Base-by-base conservation (phyloP, 2,113 vertebrate genomes). In the Tor tambroides region DNA sequence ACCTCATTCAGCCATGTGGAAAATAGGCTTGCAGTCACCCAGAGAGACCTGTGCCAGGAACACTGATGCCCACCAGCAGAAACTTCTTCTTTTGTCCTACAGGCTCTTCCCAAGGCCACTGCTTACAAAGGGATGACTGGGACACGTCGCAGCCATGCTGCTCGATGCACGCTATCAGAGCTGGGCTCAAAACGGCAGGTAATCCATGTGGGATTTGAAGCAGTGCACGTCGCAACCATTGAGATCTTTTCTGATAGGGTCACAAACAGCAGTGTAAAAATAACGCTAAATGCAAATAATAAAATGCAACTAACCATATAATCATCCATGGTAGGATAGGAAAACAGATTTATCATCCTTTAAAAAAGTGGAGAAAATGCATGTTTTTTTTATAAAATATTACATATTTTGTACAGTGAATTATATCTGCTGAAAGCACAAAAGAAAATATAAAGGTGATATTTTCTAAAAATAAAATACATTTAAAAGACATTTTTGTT, bases 1-100 rank as follows among this genome's bases (percentile, higher is more conserved):
- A 95, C 94, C 96, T 95, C 95, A 93, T 88, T 93, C 94, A 97
- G 94, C 91, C 95, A 95, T 95, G 95, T 95, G 96, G 96, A 98
- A 98, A 98, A 97, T 96, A 95, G 95, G 95, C 91, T 92, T 93
- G 92, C 89, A 94, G 94, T 96, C 94, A 95, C 94, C 92, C 92
- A 85, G 88, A 87, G 93, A 92, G 89, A 94, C 92, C 91, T 94
- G 91, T 90, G 61, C 87, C 81, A 91, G 43, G 43, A 83, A 83
- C 81, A 87, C 41, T 23, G 74, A 85, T 80, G 61, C 46, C 63
- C 43, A 79, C 35, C 76, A 65, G 41, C 75, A 43, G 38, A 79
- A 67, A 49, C 63, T 83, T 71, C 4, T 49, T 82, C 0, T 51
- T 71, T 83, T 51, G 65, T 83, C 81, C 63, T 51, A 54, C 63